Percentiles rank a stretch among this genome's conserved stretches.
phyloP scores from a whole-genome alignment of 2,113 vertebrate genomes.

The Gymnobelideus leadbeateri region DNA sequence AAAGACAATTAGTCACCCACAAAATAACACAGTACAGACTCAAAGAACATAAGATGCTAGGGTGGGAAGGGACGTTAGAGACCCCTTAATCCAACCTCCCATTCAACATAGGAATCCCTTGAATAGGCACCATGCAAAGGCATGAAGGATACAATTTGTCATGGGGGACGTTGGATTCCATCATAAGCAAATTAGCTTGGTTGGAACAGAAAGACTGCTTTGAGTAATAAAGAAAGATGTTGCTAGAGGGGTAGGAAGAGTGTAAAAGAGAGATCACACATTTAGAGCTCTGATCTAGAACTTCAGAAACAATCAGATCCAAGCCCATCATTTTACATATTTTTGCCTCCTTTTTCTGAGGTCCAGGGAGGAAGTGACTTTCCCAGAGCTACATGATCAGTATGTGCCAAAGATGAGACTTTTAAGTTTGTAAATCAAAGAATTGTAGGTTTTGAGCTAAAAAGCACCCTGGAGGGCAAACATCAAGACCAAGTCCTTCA shows the following conservation, averaged over 20 bases:
- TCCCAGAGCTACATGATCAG: background rate
- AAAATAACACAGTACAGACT: constrained; percentile 22
- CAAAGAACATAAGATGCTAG: constrained; percentile 45
- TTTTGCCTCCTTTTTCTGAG: background rate
- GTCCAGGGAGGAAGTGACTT: background rate
- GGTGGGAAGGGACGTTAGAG: constrained; percentile 39
- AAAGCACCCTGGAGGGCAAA: background rate
- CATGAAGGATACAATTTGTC: background rate
- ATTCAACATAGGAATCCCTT: background rate
- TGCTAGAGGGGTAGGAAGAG: background rate
- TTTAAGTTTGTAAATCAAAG: background rate
- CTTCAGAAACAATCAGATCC: background rate
- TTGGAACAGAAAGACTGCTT: constrained; percentile 5
- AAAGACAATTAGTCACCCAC: constrained; percentile 18
- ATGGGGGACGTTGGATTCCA: background rate
- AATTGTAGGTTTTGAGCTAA: background rate
- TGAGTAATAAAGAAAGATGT: background rate
- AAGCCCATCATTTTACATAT: background rate
- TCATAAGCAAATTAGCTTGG: constrained; percentile 3
- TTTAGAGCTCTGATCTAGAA: background rate
- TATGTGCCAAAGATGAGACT: background rate
- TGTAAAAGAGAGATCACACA: background rate
- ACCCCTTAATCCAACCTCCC: background rate
- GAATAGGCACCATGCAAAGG: background rate
- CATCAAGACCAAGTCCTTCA: background rate